phyloP scores from a whole-genome alignment of 2,797 vertebrate species.

The Limnodromus scolopaceus region DNA sequence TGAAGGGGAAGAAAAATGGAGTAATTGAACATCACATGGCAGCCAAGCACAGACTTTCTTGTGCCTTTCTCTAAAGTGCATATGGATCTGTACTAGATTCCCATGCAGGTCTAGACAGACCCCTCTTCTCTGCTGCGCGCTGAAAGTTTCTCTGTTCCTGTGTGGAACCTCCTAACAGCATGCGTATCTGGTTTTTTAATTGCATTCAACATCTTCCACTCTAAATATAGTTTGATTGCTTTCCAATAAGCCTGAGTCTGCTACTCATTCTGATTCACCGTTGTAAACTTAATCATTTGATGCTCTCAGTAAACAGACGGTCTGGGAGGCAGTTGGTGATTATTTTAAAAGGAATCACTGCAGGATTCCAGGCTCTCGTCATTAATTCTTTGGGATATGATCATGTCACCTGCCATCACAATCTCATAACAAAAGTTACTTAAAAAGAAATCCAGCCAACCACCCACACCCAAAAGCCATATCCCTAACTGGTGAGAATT shows the following conservation, averaged over 20 bases:
- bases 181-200: not conserved
- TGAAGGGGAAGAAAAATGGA: not conserved
- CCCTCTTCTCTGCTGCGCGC: not conserved
- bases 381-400: not conserved
- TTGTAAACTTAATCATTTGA: conserved; percentile 26
- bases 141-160: not conserved
- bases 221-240: conserved; percentile 9
- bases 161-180: not conserved
- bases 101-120: not conserved
- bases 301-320: conserved; percentile 31
- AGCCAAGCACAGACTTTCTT: not conserved
- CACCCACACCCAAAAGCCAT: not conserved
- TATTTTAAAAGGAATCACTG: not conserved
- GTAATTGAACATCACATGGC: not conserved
- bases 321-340: conserved; percentile 2
- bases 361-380: not conserved
- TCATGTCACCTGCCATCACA: not conserved
- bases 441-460: not conserved
- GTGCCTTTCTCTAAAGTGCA: not conserved
- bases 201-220: not conserved
- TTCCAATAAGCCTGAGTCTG: conserved; percentile 1
- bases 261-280: conserved; percentile 48
- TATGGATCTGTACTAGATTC: not conserved
- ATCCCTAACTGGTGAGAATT: not conserved
- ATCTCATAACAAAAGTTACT: not conserved